phyloP scores from a whole-genome alignment of 2,888 invertebrate genomes.

The Erpobdella octoculata region DNA sequence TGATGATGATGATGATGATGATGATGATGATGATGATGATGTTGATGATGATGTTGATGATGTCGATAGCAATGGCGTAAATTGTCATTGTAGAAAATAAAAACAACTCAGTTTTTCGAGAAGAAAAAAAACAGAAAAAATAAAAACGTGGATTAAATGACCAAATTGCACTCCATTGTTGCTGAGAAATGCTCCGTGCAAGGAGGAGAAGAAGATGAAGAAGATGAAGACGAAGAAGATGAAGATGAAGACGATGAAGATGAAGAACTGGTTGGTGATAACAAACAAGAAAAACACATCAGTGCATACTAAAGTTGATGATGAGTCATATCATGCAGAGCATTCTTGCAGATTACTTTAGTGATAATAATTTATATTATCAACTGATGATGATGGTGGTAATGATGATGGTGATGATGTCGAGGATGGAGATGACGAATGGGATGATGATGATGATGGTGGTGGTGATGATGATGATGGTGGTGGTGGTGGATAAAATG shows the following conservation, averaged over 20 bases:
- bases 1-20: neutral
- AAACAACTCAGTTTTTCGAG: no score
- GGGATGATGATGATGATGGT: neutral
- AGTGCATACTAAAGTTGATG: neutral
- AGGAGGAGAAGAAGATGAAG: neutral
- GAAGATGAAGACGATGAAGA: neutral
- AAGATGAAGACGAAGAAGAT: neutral
- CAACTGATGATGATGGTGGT: no score
- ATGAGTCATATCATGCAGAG: no score
- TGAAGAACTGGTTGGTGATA: neutral
- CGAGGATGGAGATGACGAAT: neutral
- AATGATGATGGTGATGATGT: no score
- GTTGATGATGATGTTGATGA: neutral
- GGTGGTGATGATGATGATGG: neutral
- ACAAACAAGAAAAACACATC: neutral
- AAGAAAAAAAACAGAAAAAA: no score
- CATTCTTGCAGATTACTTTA: no score
- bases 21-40: neutral
- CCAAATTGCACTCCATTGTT: no score
- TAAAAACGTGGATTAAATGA: no score
- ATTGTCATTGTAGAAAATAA: no score
- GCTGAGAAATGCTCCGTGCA: no score
- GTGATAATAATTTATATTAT: no score
- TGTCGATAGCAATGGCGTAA: neutral
- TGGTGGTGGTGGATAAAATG: neutral